phyloP scores from a whole-genome alignment of 2,888 invertebrate species.

The Melieria crassipennis region DNA sequence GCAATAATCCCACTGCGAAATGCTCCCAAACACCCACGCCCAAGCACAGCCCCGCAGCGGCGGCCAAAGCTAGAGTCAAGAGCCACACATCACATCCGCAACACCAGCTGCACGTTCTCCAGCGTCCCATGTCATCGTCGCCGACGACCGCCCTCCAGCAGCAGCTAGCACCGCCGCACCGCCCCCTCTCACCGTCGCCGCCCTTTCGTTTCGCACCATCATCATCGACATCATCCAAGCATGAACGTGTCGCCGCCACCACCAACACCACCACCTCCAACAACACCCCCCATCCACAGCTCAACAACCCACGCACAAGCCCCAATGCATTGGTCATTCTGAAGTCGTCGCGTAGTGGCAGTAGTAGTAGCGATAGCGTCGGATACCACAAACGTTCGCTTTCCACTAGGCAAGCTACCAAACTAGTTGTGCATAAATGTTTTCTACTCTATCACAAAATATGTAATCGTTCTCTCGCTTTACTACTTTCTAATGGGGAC shows the following conservation, averaged over 20 bases:
- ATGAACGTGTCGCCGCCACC: slow-evolving; percentile 43
- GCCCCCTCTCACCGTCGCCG: slow-evolving; percentile 47
- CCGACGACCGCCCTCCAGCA: slow-evolving; percentile 21
- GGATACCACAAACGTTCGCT: slow-evolving; percentile 49
- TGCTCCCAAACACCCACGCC: slow-evolving; percentile 36
- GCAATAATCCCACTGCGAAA: slow-evolving; percentile 28
- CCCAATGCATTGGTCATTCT: slow-evolving; percentile 33
- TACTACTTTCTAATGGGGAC: slow-evolving; percentile 10
- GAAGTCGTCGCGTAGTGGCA: slow-evolving; percentile 43
- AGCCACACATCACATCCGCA: not conserved
- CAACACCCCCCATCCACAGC: slow-evolving; percentile 27
- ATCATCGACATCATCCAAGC: slow-evolving; percentile 44
- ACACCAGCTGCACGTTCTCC: not conserved
- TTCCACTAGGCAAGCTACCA: slow-evolving; percentile 50
- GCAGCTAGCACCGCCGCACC: slow-evolving; percentile 40
- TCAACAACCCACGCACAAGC: slow-evolving; percentile 24
- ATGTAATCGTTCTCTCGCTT: not conserved
- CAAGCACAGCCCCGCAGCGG: not conserved
- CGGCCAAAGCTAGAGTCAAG: not conserved
- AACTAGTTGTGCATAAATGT: slow-evolving; percentile 26
- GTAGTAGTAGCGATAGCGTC: slow-evolving; percentile 45
- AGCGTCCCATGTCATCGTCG: slow-evolving; percentile 9
- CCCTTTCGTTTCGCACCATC: slow-evolving; percentile 44
- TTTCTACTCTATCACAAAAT: slow-evolving; percentile 1
- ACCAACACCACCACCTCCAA: slow-evolving; percentile 29